Base-by-base conservation (phyloP, 2,888 invertebrate species). In the Lasioglossum pauxillum region DNA sequence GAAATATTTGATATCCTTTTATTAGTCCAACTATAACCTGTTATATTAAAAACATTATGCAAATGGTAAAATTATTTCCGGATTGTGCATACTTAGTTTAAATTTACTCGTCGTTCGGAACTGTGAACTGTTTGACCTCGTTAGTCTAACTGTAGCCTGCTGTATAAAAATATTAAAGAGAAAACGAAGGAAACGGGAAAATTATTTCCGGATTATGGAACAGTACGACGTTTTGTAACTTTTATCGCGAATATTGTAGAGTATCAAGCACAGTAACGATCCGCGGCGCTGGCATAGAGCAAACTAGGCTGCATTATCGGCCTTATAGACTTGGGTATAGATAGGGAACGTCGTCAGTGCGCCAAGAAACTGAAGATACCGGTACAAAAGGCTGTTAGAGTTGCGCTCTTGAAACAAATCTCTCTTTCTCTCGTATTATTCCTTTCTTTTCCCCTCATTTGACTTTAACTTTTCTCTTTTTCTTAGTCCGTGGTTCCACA, bases 231-330 rank as follows among this genome's bases (percentile, higher is more conserved):
- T 69, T 69, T 69, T 69, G 35, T 38, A 89, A 90, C 79, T 85
- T 87, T 90, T 76, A 64, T 84, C 85, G 46, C 82, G 83, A 83
- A 90, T 88, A 90, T 88, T 88, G 74, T 72, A 88, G 57, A n/a
- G 19, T 75, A 44, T 53, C 80, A 80, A 76, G 81, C 78, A 77
- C 80, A 60, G 77, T 85, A 87, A 82, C 81, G 83, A 89, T 89
- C 88, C 90, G 81, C 77, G 76, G 69, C 35, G 79, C 74, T 72
- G 64, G 69, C 80, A 69, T 77, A 79, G 38, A 38, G 67, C 76
- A 88, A 90, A 90, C 85, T 85, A 87, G 88, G 82, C 80, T 84
- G 79, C 82, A 85, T 87, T 90, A 89, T 90, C 82, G 89, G 87
- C 80, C 80, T 83, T 89, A 85, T 90, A 85, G 90, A 85, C 80